Percentiles rank a stretch among this genome's conserved stretches.
These are phyloP conservation scores for Carabus problematicus DNA, from an alignment of 2,888 invertebrate species.

Conservation along the genomic window DNA sequence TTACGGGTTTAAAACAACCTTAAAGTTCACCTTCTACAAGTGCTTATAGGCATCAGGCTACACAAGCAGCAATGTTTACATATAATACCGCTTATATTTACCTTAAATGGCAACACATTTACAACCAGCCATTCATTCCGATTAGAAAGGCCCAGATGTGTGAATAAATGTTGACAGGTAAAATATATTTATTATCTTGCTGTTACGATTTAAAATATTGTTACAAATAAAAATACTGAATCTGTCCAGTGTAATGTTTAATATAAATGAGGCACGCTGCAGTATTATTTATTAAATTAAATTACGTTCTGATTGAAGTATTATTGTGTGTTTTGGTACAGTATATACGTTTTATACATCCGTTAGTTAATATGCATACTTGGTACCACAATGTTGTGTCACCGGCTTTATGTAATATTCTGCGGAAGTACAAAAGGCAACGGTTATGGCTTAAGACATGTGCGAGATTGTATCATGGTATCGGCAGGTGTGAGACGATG, in stretches of 20 bases:
- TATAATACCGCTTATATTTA: background rate
- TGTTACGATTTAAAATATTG: too few species aligned
- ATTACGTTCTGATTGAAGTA: background rate
- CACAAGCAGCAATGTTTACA: too few species aligned
- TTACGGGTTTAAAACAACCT: conserved; percentile 3
- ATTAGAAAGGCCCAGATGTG: background rate
- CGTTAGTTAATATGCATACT: too few species aligned
- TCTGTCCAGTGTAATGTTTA: too few species aligned
- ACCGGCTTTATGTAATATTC: background rate
- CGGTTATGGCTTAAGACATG: background rate
- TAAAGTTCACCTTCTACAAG: background rate
- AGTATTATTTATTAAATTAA: too few species aligned
- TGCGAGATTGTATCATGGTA: background rate
- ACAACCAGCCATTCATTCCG: background rate
- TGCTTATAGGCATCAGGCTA: too few species aligned
- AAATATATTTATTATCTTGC: too few species aligned
- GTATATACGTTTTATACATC: too few species aligned
- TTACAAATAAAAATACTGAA: too few species aligned
- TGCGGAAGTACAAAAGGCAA: conserved; percentile 1
- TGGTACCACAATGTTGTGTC: too few species aligned
- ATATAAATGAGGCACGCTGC: too few species aligned
- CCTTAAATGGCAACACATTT: background rate
- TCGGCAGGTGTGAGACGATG: conserved; percentile 18
- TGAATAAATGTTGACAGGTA: conserved; percentile 8
- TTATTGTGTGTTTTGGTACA: too few species aligned